A percentile compares a stretch with the other conserved stretches of the same genome.
Evolutionary conservation across 2,113 vertebrate genomes (phyloP).

Genomic region (Hemiscyllium ocellatum): DNA sequence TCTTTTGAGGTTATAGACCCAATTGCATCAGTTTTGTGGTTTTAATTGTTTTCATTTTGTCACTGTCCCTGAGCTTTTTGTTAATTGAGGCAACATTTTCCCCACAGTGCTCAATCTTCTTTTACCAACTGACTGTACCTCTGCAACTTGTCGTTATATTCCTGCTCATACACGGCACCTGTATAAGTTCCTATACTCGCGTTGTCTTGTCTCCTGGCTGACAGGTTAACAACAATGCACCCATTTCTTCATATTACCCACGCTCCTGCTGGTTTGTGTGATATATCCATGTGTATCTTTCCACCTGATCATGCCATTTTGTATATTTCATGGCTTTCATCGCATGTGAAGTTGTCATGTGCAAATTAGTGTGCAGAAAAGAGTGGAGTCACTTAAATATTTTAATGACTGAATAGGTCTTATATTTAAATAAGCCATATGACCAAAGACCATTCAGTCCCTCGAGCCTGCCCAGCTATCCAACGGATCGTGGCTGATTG

Average conservation of each 20-base stretch:
- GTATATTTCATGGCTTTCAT: neutral
- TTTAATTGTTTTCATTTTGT: neutral
- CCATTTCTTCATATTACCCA: neutral
- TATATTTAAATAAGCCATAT: neutral
- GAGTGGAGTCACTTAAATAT: neutral
- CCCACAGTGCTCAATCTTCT: neutral
- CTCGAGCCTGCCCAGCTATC: too few species aligned
- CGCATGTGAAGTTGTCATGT: neutral
- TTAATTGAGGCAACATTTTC: neutral
- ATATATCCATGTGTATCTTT: neutral
- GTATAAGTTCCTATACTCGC: neutral
- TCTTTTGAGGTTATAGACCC: neutral
- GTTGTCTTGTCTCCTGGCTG: neutral
- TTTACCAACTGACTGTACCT: neutral
- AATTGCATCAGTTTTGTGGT: neutral
- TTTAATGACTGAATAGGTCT: neutral
- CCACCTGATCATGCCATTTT: neutral
- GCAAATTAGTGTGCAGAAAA: neutral
- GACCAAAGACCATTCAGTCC: too few species aligned
- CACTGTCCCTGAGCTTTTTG: neutral
- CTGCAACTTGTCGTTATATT: too few species aligned
- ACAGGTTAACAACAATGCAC: neutral
- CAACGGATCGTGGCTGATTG: too few species aligned
- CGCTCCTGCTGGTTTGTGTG: neutral
- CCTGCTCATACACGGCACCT: neutral